phyloP scores from a whole-genome alignment of 2,113 vertebrate species.

The Scortum barcoo region DNA sequence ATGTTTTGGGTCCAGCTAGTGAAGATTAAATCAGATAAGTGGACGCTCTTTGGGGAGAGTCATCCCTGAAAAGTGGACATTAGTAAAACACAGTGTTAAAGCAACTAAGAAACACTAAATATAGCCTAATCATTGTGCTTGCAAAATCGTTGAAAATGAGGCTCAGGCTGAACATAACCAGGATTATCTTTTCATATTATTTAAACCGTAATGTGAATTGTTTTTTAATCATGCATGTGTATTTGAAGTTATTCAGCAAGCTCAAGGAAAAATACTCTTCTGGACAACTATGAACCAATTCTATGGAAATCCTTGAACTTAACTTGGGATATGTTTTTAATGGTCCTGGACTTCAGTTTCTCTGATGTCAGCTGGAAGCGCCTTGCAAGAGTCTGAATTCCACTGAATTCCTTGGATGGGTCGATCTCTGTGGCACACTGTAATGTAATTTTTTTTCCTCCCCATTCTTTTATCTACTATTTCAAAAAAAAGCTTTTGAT shows the following conservation, averaged over 20 bases:
- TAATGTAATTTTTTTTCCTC: slow-evolving; percentile 46
- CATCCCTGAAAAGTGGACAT: neutral
- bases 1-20: neutral
- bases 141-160: neutral
- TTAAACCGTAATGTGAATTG: neutral
- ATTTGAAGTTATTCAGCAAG: neutral
- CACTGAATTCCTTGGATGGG: slow-evolving; percentile 61
- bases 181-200: neutral
- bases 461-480: slow-evolving; percentile 72
- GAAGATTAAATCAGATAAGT: slow-evolving; percentile 1
- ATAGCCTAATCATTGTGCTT: neutral
- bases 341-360: slow-evolving; percentile 60
- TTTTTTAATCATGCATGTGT: neutral
- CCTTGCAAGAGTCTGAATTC: slow-evolving; percentile 43
- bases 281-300: slow-evolving; percentile 1
- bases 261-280: neutral
- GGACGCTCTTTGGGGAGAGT: neutral
- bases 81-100: neutral
- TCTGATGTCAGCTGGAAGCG: slow-evolving; percentile 74
- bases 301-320: slow-evolving; percentile 41
- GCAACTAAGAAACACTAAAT: neutral
- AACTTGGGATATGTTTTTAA: slow-evolving; percentile 64
- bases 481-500: slow-evolving; percentile 74
- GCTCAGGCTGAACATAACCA: neutral
- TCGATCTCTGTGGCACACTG: slow-evolving; percentile 59